Base-by-base conservation (phyloP, 2,797 vertebrate species). In the Macropus fuliginosus region DNA sequence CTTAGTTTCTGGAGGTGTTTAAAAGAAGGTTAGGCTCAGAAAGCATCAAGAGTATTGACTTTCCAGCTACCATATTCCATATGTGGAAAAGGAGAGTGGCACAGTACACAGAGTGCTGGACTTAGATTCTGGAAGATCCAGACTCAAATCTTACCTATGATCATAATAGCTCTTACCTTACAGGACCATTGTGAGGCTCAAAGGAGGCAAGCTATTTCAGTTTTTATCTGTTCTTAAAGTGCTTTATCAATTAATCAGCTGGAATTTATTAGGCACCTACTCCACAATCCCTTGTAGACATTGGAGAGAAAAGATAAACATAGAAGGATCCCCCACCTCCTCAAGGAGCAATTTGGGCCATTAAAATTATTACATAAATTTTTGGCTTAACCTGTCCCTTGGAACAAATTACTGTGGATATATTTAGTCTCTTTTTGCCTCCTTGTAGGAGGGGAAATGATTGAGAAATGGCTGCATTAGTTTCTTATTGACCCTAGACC, bases 1-100 rank as follows among this genome's bases (percentile, higher is more conserved):
- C 95, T 95, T 94, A 95, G 97, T 97, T 97, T 98, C 94, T 52
- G 93, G 96, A 97, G 97, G 95, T 96, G 93, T 98, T 94, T 93
- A 94, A 96, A 95, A 95, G 96, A 91, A 91, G 55, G 74, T 21
- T 90, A 74, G 87, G 55, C 56, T 94, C 40, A 0, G 34, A 74
- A 94, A 81, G 90, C 96, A 96, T 55, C 57, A 92, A 97, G 92
- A 87, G 6, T 92, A 11, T 97, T 95, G 97, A 27, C 12, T 62
- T 95, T 74, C 94, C 81, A 28, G 94, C 94, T 91, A 6, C 56
- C 40, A 16, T 54, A 57, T 93, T 57, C 31, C 16, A 54, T n/a
- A 56, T n/a, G 54, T 59, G 57, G 9, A 31, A 59, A 62, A 62
- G 59, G 31, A 34, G 31, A 62, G 16, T n/a, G 66, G 3, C n/a